A percentile compares a stretch with the other conserved stretches of the same genome.
phyloP scores from a whole-genome alignment of 2,888 invertebrate species.

The Balanococcus diminutus region DNA sequence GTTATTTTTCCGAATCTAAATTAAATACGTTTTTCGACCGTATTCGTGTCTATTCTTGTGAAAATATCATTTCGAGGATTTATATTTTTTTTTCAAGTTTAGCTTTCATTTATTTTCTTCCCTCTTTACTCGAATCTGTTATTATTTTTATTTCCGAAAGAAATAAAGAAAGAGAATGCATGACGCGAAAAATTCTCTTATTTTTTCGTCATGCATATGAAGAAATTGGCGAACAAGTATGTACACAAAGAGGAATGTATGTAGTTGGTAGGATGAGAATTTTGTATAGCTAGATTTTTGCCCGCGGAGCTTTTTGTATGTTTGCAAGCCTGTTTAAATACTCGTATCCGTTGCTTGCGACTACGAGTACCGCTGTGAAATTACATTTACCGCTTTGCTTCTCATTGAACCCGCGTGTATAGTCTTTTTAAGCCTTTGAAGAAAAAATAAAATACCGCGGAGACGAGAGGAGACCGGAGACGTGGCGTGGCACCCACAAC shows the following conservation, averaged over 20 bases:
- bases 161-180: background rate
- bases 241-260: background rate
- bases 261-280: background rate
- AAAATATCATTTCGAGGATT: background rate
- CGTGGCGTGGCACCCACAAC: background rate
- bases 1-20: background rate
- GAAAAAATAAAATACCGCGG: background rate
- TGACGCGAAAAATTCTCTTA: background rate
- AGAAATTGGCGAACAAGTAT: background rate
- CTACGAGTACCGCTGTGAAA: conserved; percentile 2
- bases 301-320: background rate
- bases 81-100: background rate
- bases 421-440: background rate
- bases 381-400: conserved; percentile 23
- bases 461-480: background rate
- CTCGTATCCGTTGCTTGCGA: background rate
- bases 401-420: background rate
- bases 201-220: background rate
- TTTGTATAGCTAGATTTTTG: background rate
- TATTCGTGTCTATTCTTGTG: background rate
- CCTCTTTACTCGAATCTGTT: background rate
- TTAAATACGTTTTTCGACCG: background rate
- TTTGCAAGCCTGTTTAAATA: conserved; percentile 14
- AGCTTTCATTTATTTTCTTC: background rate
- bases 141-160: background rate